Conservation (phyloP, 1,140 invertebrate genomes). For the Lucilia cuprina region DNA sequence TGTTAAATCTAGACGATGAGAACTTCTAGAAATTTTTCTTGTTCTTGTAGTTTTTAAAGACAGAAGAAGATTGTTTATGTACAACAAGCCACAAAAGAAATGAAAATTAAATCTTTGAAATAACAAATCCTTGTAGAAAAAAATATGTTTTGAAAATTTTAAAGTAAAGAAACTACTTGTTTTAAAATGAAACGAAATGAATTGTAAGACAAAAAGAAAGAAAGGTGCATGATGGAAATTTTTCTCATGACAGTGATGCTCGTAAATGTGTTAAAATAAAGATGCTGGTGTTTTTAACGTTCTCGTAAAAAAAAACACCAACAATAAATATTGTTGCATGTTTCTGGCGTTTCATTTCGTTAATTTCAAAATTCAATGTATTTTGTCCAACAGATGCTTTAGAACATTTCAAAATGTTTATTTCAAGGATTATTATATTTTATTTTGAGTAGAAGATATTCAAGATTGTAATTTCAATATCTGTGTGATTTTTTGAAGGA, state of each 20-base stretch:
- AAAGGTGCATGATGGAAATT: conserved; percentile 9
- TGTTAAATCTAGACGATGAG: neutral
- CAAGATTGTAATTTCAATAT: neutral
- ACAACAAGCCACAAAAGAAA: neutral
- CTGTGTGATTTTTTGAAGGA: neutral
- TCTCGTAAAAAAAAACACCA: neutral
- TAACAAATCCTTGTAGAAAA: neutral
- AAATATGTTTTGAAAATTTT: too few relatives aligned
- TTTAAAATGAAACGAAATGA: neutral
- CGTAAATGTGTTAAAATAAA: neutral
- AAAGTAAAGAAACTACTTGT: neutral
- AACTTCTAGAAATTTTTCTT: neutral
- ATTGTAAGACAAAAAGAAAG: neutral
- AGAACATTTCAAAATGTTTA: neutral
- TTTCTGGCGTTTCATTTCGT: neutral
- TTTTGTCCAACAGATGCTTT: neutral
- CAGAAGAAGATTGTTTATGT: too few relatives aligned
- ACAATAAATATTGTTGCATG: neutral
- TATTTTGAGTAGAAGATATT: neutral
- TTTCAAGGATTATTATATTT: neutral
- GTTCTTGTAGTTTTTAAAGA: neutral
- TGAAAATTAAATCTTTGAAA: neutral
- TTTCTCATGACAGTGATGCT: neutral
- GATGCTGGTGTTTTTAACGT: neutral
- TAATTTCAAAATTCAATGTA: neutral